Evolutionary conservation across 2,888 invertebrate species (phyloP).

Genomic region (Eumacrocentrus americanus): DNA sequence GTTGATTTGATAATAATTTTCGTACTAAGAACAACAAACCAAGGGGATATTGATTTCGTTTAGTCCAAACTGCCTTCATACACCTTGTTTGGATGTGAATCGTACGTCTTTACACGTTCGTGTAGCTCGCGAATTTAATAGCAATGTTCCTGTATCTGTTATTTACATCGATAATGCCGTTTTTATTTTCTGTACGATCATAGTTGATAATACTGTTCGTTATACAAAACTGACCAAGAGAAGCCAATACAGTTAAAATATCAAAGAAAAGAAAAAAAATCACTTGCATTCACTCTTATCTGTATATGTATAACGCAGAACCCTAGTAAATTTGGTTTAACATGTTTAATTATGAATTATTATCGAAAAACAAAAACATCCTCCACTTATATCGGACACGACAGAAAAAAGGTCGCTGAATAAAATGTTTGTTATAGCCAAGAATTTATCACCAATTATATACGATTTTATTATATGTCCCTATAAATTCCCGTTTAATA

Average conservation of each 20-base stretch:
- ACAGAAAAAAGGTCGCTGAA: constrained; percentile 13
- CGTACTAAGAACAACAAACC: constrained; percentile 6
- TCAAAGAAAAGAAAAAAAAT: constrained; percentile 12
- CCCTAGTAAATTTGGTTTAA: constrained; percentile 19
- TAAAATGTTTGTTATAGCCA: constrained; percentile 27
- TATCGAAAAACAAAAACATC: background rate
- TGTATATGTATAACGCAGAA: constrained; percentile 23
- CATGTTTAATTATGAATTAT: constrained; percentile 9
- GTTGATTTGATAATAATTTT: constrained; percentile 20
- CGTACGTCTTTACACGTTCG: constrained; percentile 12
- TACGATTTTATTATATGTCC: constrained; percentile 20
- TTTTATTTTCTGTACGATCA: constrained; percentile 30
- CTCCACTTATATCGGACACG: constrained; percentile 15
- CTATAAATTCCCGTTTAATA: constrained; percentile 13
- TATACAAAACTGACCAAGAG: constrained; percentile 25
- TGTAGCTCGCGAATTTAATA: constrained; percentile 20
- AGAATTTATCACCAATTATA: constrained; percentile 23
- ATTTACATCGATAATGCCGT: constrained; percentile 27
- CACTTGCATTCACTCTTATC: constrained; percentile 22
- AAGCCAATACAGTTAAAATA: constrained; percentile 22
- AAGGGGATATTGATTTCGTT: constrained; percentile 1
- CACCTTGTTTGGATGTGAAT: constrained; percentile 7
- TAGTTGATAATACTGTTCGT: constrained; percentile 26
- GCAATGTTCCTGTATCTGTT: constrained; percentile 28
- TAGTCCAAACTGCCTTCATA: background rate